Conservation (phyloP, 2,113 vertebrate species). For the Alethe diademata region DNA sequence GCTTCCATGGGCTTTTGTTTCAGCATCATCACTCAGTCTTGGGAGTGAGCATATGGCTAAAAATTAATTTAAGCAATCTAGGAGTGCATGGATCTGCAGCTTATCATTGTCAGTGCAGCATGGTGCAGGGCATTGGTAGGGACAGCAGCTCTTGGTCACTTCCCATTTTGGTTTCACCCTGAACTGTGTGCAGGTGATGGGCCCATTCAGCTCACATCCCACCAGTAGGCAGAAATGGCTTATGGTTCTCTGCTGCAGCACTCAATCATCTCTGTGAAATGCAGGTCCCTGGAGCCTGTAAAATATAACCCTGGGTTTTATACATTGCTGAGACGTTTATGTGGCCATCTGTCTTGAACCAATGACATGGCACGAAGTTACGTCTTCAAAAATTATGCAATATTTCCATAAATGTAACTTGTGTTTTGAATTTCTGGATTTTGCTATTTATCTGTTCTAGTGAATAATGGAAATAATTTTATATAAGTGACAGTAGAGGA, state of each 20-base stretch:
- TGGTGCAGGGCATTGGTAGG: rapidly evolving
- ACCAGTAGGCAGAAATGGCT: background rate
- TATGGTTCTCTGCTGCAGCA: background rate
- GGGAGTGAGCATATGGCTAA: background rate
- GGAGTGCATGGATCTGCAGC: background rate
- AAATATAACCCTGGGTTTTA: slow-evolving; percentile 11
- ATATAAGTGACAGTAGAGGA: background rate
- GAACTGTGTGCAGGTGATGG: background rate
- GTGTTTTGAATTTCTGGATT: background rate
- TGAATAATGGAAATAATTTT: background rate
- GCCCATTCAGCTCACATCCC: background rate
- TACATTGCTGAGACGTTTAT: slow-evolving; percentile 25
- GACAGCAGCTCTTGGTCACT: background rate
- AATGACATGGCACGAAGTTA: background rate
- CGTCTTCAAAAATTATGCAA: slow-evolving; percentile 11
- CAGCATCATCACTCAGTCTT: background rate
- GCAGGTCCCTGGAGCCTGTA: background rate
- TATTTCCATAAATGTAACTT: slow-evolving; percentile 7
- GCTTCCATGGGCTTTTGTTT: background rate
- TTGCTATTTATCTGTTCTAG: background rate
- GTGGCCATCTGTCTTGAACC: slow-evolving; percentile 17
- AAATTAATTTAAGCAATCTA: background rate
- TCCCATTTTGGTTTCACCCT: background rate
- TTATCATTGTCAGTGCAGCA: rapidly evolving
- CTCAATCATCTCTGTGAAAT: background rate